Base-by-base conservation (phyloP, 1,140 invertebrate species). In the Drosophila serrata region DNA sequence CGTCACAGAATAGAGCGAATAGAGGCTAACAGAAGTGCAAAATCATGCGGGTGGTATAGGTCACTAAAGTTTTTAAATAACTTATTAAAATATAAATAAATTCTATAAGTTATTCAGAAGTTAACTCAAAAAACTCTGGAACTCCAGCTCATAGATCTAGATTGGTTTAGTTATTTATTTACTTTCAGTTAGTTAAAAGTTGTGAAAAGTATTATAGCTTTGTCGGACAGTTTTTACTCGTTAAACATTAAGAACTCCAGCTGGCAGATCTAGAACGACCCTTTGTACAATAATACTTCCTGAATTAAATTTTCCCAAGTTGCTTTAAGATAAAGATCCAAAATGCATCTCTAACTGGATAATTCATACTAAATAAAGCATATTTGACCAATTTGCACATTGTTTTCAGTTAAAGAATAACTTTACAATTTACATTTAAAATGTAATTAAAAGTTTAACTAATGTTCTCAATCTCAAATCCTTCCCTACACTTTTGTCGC, bases 401-500 rank as follows among this genome's bases (percentile, higher is more conserved):
- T 22, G 0, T n/a, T 49, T 51, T 8, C 0, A 4, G 13, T 13
- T 7, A 19, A 19, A 33, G 4, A 17, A 17, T 17, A 13, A 4
- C 29, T 33, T 33, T 2, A 24, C 24, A 24, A 24, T 24, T 2
- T 24, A 24, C 2, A 24, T 24, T 24, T 2, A 24, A 24, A 24
- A 24, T 24, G 24, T 24, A 24, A 24, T 24, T 24, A 3, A 24
- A 24, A 24, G 24, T 24, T 2, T 24, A 8, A 51, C 8, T 5
- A 17, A 19, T 19, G 0, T 15, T 22, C 0, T 13, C 5, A 33
- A 13, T 15, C 17, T 15, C 17, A 31, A 27, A 5, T 15, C 6
- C 0, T 17, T 24, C 2, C 0, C 6, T 19, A 4, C 29, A 22
- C 6, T 24, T 68, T 82, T 68, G 79, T 69, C 80, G 76, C 61